Base-by-base conservation (phyloP, 2,797 vertebrate genomes). In the Anguilla obscura region DNA sequence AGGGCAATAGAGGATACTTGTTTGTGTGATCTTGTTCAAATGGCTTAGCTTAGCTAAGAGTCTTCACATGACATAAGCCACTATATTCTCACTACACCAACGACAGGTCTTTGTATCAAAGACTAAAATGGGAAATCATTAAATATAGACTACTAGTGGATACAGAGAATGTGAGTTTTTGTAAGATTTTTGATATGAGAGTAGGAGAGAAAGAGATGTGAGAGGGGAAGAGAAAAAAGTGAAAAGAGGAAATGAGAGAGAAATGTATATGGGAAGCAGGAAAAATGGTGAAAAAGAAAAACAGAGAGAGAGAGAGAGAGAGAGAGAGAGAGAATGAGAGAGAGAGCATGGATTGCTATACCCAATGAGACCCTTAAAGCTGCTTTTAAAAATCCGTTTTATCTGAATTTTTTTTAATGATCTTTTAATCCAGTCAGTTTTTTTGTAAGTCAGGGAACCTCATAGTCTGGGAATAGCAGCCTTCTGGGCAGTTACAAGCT, bases 371-470 rank as follows among this genome's bases (percentile, higher is more conserved):
- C 90, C 92, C 91, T 91, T 91, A 93, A 95, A 94, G 93, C 93
- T 91, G 93, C 90, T 94, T 94, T 93, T 86, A 91, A 89, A 95
- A 94, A 92, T 91, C 91, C 79, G 85, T 91, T 94, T 94, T 88
- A 91, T 93, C 90, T 89, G 86, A 92, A 91, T 92, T 91, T 92
- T 71, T 92, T 91, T 90, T 92, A 90, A 84, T 90, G 87, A 91
- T 91, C 74, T 90, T 92, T 91, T 92, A 90, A 93, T 93, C 91
- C 89, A 69, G 85, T 90, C 84, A 82, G 87, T 88, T 87, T 89
- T 45, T 80, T 87, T 74, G 90, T 89, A 89, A 92, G 91, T 94
- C 92, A 93, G 87, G 85, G 89, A 36, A 88, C 14, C 80, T 36
- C 82, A 79, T 88, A 92, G 82, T 86, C 88, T 90, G 86, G 16